A percentile compares a stretch with the other conserved stretches of the same genome.
phyloP scores from a whole-genome alignment of 2,797 vertebrate genomes.

The Strix occidentalis region DNA sequence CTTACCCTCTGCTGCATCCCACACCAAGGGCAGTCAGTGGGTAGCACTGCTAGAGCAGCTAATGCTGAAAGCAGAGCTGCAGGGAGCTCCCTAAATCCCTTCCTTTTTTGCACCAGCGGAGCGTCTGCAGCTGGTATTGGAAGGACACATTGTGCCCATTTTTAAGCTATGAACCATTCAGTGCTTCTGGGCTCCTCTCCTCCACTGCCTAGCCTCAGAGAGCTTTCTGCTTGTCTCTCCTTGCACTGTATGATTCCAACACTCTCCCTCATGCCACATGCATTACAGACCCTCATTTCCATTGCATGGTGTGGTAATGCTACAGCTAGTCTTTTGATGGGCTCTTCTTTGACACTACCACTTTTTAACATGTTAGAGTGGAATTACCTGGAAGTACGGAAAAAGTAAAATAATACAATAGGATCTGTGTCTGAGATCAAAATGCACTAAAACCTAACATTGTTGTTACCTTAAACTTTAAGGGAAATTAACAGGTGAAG shows the following conservation, averaged over 20 bases:
- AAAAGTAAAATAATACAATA: not conserved
- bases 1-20: not conserved
- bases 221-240: not conserved
- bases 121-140: not conserved
- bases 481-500: not conserved
- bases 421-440: not conserved
- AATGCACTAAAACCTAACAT: not conserved
- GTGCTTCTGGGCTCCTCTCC: not conserved
- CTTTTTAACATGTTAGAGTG: not conserved
- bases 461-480: not conserved
- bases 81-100: not conserved
- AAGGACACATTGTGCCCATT: fast-evolving
- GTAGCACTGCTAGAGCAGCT: not conserved
- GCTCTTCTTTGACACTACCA: not conserved
- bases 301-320: not conserved
- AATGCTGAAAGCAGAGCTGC: not conserved
- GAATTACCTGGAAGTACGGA: not conserved
- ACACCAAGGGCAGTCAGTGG: not conserved
- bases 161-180: not conserved
- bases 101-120: not conserved
- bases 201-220: not conserved
- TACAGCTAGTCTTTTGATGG: not conserved
- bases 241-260: not conserved
- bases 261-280: not conserved
- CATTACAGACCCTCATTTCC: not conserved